Evolutionary conservation across 1,140 invertebrate genomes (phyloP).

Genomic region (Drosophila sp.): DNA sequence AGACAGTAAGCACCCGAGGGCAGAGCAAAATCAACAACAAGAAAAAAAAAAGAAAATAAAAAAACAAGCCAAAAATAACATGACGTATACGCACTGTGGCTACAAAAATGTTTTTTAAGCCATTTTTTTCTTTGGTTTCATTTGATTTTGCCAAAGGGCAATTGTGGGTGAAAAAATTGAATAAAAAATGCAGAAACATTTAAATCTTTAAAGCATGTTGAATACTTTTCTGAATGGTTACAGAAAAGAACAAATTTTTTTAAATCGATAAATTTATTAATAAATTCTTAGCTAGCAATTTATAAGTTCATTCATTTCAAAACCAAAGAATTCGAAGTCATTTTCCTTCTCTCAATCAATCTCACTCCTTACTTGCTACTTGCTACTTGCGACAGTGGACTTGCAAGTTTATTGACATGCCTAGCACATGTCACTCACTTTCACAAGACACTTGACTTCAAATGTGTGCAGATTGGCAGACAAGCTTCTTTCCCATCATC

Average conservation of each 20-base stretch:
- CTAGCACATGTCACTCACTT: conserved; percentile 47
- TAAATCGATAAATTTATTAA: no score
- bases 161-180: no score
- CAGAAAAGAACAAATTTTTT: no score
- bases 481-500: conserved; percentile 10
- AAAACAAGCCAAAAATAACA: conserved; percentile 23
- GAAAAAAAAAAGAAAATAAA: neutral
- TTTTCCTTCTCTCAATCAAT: neutral
- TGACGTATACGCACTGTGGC: conserved; percentile 45
- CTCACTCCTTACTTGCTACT: conserved; percentile 17
- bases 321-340: conserved; percentile 1
- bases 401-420: conserved; percentile 54
- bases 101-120: conserved; percentile 18
- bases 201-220: no score
- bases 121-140: neutral
- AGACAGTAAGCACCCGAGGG: neutral
- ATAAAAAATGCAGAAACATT: no score
- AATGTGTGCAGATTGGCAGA: conserved; percentile 39
- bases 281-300: neutral
- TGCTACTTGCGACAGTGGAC: conserved; percentile 51
- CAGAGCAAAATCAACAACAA: conserved; percentile 28
- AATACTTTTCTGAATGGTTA: no score
- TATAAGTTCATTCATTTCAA: no score
- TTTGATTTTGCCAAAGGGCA: conserved; percentile 1
- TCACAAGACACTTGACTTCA: conserved; percentile 11